These are phyloP conservation scores for Poeciliopsis prolifica DNA, from an alignment of 2,113 vertebrate species.

Conservation along the genomic window DNA sequence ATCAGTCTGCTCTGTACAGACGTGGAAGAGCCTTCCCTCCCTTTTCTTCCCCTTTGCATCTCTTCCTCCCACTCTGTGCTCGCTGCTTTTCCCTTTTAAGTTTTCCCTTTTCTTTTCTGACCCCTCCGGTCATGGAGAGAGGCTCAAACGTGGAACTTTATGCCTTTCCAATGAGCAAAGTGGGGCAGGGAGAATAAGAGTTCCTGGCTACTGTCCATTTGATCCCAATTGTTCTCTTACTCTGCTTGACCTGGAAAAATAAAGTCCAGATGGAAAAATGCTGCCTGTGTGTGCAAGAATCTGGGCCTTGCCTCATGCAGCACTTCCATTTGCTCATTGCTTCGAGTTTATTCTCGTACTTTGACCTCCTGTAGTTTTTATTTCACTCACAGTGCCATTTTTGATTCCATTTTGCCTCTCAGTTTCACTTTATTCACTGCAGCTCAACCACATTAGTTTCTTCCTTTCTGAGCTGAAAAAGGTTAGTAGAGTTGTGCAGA, in stretches of 20 bases:
- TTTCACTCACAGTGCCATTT: slow-evolving; percentile 37
- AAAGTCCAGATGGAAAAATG: slow-evolving; percentile 64
- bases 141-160: slow-evolving; percentile 65
- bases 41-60: slow-evolving; percentile 62
- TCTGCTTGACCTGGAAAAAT: slow-evolving; percentile 46
- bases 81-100: slow-evolving; percentile 28
- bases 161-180: slow-evolving; percentile 36
- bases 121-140: slow-evolving; percentile 38
- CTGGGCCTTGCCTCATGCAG: slow-evolving; percentile 37
- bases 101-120: slow-evolving; percentile 58
- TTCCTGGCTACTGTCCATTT: slow-evolving; percentile 50
- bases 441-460: slow-evolving; percentile 59
- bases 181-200: neutral
- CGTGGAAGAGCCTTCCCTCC: slow-evolving; percentile 55
- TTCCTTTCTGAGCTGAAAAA: slow-evolving; percentile 55
- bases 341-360: slow-evolving; percentile 17
- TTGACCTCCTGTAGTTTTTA: slow-evolving; percentile 2
- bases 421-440: slow-evolving; percentile 30
- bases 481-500: slow-evolving; percentile 75
- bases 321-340: slow-evolving; percentile 31
- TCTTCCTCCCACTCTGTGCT: slow-evolving; percentile 48
- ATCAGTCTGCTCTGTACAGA: slow-evolving; percentile 61
- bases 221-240: slow-evolving; percentile 58
- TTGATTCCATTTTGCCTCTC: slow-evolving; percentile 38
- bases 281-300: slow-evolving; percentile 33